Evolutionary conservation across 2,113 vertebrate genomes (phyloP), one percentile per base, ranked within the genome.

Genomic region (Cyphomyrus discorhynchus): DNA sequence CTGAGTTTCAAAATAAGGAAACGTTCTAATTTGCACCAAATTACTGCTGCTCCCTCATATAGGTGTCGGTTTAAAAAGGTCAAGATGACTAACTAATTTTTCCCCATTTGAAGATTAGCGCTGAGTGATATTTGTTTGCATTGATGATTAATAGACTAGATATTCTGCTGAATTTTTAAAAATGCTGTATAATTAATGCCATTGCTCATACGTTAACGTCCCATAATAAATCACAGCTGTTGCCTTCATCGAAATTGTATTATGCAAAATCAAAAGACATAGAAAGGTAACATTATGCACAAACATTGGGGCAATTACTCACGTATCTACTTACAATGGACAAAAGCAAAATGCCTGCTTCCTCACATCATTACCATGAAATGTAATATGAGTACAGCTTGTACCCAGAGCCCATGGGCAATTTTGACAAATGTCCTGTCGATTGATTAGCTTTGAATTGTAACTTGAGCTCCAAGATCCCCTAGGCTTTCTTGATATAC

Each of bases 361-460:
- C 39, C 52, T 88, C 56, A 45, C 17, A 66, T 88, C 35, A 88
- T 86, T 86, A 47, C 52, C 56, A 50, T 58, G 45, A 52, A 86
- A 85, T 56, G 13, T 21, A 47, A 53, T 62, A 42, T 31, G 24
- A 86, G 47, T 19, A n/a, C 17, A 90, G 31, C 31, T 86, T 42
- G 39, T n/a, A 58, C 45, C 24, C 50, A 88, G 11, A 46, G 53
- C 39, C 87, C 56, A 24, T 62, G 89, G 53, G 49, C 84, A 88
- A 88, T 85, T 90, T 85, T 90, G 87, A 90, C 77, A 88, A 90
- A 90, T 88, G 77, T 88, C 87, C 90, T 88, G 87, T 88, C 90
- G 88, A 85, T 88, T 88, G 86, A 84, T 88, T 90, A 66, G 42
- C 50, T 90, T 88, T 90, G 87, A 90, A 85, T 90, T 80, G 70